Evolutionary conservation across 1,140 invertebrate genomes (phyloP), one percentile per base, ranked within the genome.

Genomic region (Eupristina koningsbergeri): DNA sequence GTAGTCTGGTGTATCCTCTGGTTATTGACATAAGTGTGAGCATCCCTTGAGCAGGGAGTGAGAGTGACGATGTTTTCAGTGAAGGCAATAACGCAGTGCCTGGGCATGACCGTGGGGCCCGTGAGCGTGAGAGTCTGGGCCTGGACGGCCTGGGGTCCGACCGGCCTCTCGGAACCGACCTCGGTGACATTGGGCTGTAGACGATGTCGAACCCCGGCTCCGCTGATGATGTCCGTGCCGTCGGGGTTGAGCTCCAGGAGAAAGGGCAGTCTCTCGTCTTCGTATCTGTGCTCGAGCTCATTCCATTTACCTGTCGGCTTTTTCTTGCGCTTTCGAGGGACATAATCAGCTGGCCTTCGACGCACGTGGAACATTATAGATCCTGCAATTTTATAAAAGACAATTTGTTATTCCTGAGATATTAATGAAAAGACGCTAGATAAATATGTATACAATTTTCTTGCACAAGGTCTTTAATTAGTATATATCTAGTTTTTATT

Each of bases 341-440:
- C 96, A 86, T 96, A 96, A 91, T 98, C 97, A 17, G 96, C 96
- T 74, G 97, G 97, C 88, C 97, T 94, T 88, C 97, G 94, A 85
- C 97, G 94, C 89, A 98, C 97, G 91, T 98, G 97, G 89, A 98
- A 98, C 96, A 98, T 98, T 88, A 98, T 97, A 77, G 97, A 97
- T 89, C 97, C 97, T 98, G 91, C 19, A 92, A 71, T 71, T 71
- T 41, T 8, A n/a, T 41, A 39, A 71, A 41, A 41, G 7, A 13
- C 22, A n/a, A 36, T 34, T 71, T 9, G 11, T 71, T 41, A 71
- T n/a, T 71, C 6, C 34, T 69, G 31, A 3, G 5, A 36, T 39
- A 19, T 2, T 34, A 31, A 34, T 69, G 15, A 15, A 53, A 53
- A 17, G 50, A 19, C 50, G 50, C 11, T 53, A 53, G 19, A 53